A percentile compares a stretch with the other conserved stretches of the same genome.
Evolutionary conservation across 2,113 vertebrate genomes (phyloP).

Genomic region (Saguinus imperator): DNA sequence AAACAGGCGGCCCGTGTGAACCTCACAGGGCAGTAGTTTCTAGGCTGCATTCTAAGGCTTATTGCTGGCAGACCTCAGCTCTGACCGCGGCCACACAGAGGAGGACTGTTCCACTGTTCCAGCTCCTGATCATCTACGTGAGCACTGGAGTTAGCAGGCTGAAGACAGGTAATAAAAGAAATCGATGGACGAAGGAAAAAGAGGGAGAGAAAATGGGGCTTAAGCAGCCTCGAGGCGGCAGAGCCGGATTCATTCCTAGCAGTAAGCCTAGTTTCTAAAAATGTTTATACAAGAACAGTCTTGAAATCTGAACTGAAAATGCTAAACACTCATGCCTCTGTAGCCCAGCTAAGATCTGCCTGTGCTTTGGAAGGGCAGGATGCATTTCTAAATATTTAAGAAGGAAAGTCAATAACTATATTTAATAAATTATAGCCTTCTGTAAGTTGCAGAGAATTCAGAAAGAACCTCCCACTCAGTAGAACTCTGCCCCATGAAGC

Average conservation of each 20-base stretch:
- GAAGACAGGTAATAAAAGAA: neutral
- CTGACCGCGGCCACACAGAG: neutral
- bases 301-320: neutral
- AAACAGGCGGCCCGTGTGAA: accelerated
- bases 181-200: accelerated
- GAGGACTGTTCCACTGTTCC: neutral
- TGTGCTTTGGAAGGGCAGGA: neutral
- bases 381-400: neutral
- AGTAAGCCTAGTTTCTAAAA: neutral
- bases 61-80: neutral
- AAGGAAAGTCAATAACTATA: neutral
- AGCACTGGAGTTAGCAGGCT: neutral
- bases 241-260: accelerated
- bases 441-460: neutral
- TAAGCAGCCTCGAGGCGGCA: accelerated
- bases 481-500: accelerated
- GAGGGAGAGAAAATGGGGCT: accelerated
- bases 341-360: too few relatives aligned
- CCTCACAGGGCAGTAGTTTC: neutral
- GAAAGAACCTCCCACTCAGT: accelerated
- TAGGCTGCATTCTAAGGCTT: neutral
- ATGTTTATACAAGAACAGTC: too few relatives aligned
- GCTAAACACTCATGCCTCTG: accelerated
- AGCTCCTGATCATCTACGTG: neutral
- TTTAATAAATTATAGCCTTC: neutral